Conservation (phyloP, 2,797 vertebrate species). For the Alectoris magna region DNA sequence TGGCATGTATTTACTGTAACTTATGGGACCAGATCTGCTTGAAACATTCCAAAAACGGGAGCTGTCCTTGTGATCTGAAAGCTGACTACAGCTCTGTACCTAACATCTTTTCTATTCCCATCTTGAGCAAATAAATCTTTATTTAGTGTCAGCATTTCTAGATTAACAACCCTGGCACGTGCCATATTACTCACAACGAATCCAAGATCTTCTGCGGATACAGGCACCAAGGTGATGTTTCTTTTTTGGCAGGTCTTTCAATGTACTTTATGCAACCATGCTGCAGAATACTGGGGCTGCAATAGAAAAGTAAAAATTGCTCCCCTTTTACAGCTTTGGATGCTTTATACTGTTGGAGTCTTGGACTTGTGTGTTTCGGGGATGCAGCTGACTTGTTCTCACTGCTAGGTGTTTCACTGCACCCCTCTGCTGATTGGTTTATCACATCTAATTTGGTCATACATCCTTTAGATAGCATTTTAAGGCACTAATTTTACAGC, state of each 20-base stretch:
- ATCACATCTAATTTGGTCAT: neutral
- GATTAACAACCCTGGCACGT: neutral
- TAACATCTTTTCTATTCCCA: neutral
- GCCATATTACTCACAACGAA: neutral
- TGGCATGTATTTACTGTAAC: neutral
- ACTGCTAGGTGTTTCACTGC: neutral
- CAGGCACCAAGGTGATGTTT: neutral
- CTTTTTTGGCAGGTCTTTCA: neutral
- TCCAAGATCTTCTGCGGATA: neutral
- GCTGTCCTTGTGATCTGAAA: neutral
- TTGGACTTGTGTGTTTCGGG: neutral
- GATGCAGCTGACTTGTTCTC: neutral
- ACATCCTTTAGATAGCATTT: neutral
- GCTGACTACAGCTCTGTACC: neutral
- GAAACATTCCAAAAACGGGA: neutral
- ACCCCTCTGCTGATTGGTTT: neutral
- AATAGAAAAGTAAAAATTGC: neutral
- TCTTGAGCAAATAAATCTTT: neutral
- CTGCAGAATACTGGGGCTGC: neutral
- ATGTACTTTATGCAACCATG: neutral
- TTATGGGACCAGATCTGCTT: neutral
- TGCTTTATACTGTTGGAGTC: neutral
- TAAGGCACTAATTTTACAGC: slow-evolving; percentile 4
- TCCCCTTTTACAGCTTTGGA: neutral
- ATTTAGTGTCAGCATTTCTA: neutral